Conservation (phyloP, 1,140 invertebrate species). For the Danaus melanippus region DNA sequence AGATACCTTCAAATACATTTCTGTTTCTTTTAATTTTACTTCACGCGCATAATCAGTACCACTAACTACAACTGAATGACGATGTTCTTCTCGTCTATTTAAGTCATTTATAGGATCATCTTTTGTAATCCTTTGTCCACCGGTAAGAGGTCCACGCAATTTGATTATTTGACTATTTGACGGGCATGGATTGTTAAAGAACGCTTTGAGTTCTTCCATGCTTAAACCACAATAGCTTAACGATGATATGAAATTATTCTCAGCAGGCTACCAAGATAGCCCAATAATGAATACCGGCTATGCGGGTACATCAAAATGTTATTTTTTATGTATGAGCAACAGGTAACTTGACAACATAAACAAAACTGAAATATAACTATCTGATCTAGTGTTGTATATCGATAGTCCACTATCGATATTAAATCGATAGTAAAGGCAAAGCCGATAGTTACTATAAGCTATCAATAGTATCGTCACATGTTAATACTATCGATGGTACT, state of each 20-base stretch:
- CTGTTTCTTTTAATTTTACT: slow-evolving; percentile 41
- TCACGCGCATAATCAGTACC: slow-evolving; percentile 53
- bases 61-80: slow-evolving; percentile 32
- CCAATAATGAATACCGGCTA: too few relatives aligned
- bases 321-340: too few relatives aligned
- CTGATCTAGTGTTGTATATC: too few relatives aligned
- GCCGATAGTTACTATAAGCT: too few relatives aligned
- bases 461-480: too few relatives aligned
- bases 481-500: too few relatives aligned
- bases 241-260: neutral
- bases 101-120: slow-evolving; percentile 37
- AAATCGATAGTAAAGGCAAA: too few relatives aligned
- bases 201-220: slow-evolving; percentile 53
- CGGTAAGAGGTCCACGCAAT: slow-evolving; percentile 48
- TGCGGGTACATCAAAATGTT: too few relatives aligned
- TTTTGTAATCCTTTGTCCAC: slow-evolving; percentile 44
- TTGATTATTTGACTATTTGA: slow-evolving; percentile 36
- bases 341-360: too few relatives aligned
- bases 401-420: too few relatives aligned
- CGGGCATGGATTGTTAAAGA: slow-evolving; percentile 45
- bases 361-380: too few relatives aligned
- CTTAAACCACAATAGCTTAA: slow-evolving; percentile 1
- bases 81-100: slow-evolving; percentile 47
- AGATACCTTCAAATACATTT: slow-evolving; percentile 48
- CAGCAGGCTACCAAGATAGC: slow-evolving; percentile 3